Evolutionary conservation across 2,113 vertebrate species (phyloP).

Genomic region (Xyrauchen texanus): DNA sequence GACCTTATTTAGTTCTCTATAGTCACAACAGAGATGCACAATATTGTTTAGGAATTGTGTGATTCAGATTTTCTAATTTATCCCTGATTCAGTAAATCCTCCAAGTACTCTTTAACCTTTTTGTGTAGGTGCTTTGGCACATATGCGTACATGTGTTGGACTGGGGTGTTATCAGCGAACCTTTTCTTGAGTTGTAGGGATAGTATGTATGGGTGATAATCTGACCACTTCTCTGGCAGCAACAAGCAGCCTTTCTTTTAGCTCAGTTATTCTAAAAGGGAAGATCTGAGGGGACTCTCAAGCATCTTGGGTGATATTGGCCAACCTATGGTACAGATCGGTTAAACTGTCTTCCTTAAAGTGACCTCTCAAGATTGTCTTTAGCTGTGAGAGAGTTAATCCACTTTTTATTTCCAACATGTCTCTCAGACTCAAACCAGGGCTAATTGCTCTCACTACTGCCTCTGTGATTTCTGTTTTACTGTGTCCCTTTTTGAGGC

Average conservation of each 20-base stretch:
- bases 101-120: neutral
- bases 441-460: too few species aligned
- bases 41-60: neutral
- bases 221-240: too few species aligned
- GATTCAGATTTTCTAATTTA: neutral
- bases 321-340: neutral
- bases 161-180: too few species aligned
- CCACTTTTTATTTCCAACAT: constrained; percentile 32
- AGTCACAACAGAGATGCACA: neutral
- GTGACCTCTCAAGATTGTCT: neutral
- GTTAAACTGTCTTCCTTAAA: neutral
- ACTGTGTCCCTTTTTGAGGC: too few species aligned
- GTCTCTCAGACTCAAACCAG: constrained; percentile 21
- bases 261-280: too few species aligned
- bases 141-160: too few species aligned
- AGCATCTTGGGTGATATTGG: neutral
- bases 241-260: neutral
- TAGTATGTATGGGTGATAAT: too few species aligned
- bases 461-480: too few species aligned
- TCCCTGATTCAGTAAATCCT: neutral
- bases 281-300: too few species aligned
- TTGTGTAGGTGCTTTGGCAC: too few species aligned
- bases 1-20: neutral
- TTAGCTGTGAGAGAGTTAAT: neutral
- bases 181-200: too few species aligned